phyloP scores from a whole-genome alignment of 2,888 invertebrate genomes.

The Noctua pronuba region DNA sequence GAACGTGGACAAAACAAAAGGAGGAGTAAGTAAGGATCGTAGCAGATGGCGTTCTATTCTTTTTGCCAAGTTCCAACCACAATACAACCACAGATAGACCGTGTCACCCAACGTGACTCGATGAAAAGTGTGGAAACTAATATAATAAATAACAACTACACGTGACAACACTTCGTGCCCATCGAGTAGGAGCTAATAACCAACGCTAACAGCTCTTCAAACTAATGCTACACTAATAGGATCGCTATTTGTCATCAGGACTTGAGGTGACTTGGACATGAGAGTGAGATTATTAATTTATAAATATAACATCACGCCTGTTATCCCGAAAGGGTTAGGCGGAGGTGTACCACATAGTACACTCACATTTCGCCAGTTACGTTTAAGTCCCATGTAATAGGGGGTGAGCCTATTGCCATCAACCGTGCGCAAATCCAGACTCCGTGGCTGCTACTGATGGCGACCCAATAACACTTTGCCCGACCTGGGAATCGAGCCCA shows the following conservation, averaged over 20 bases:
- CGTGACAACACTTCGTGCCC: conserved; percentile 55
- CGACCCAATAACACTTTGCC: too few species aligned
- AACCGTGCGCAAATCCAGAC: too few species aligned
- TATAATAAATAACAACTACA: conserved; percentile 22
- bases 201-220: conserved; percentile 42
- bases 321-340: too few species aligned
- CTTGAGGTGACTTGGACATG: not conserved
- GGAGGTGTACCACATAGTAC: too few species aligned
- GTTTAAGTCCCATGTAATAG: too few species aligned
- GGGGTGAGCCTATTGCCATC: too few species aligned
- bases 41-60: too few species aligned
- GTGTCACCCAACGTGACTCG: conserved; percentile 43
- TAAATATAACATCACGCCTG: not conserved
- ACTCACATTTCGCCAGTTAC: too few species aligned
- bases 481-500: too few species aligned
- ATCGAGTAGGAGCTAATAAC: conserved; percentile 38
- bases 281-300: not conserved
- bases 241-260: conserved; percentile 10
- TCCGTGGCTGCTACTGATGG: too few species aligned
- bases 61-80: too few species aligned
- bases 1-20: not conserved
- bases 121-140: conserved; percentile 20
- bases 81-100: conserved; percentile 14
- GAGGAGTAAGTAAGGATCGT: not conserved
- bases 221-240: conserved; percentile 11